phyloP scores from a whole-genome alignment of 2,888 invertebrate species.

The Tipula helvola region DNA sequence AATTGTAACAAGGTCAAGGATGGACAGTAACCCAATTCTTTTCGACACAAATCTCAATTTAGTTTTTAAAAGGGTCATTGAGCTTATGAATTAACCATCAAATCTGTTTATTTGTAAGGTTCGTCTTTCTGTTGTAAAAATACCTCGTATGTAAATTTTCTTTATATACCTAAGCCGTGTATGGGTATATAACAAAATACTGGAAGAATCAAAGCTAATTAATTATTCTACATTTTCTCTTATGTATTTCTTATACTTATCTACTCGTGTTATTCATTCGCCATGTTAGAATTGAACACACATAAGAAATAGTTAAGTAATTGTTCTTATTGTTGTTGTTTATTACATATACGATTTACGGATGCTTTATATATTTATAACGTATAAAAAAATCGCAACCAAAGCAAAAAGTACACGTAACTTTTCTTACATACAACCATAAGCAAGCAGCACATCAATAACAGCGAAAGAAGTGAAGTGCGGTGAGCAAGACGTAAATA shows the following conservation, averaged over 20 bases:
- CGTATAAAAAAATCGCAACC: not conserved
- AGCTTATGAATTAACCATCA: not conserved
- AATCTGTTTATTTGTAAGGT: not conserved
- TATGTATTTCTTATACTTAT: not conserved
- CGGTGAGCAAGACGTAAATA: not conserved
- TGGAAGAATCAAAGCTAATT: not conserved
- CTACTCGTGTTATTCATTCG: not conserved
- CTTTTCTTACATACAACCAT: not conserved
- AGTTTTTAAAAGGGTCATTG: not conserved
- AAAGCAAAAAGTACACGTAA: not conserved
- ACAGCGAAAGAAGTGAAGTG: not conserved
- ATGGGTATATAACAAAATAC: not conserved
- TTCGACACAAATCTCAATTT: not conserved
- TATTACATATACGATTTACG: not conserved
- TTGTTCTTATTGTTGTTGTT: not conserved
- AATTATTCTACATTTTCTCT: not conserved
- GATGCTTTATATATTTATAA: not conserved
- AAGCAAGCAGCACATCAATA: not conserved
- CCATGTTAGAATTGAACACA: not conserved
- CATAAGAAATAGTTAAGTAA: not conserved
- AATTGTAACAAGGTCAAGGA: not conserved
- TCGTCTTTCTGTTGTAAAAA: not conserved
- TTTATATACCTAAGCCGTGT: not conserved
- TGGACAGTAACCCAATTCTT: not conserved
- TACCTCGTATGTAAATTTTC: not conserved